phyloP scores from a whole-genome alignment of 2,797 vertebrate genomes.

The Sarcoramphus papa region DNA sequence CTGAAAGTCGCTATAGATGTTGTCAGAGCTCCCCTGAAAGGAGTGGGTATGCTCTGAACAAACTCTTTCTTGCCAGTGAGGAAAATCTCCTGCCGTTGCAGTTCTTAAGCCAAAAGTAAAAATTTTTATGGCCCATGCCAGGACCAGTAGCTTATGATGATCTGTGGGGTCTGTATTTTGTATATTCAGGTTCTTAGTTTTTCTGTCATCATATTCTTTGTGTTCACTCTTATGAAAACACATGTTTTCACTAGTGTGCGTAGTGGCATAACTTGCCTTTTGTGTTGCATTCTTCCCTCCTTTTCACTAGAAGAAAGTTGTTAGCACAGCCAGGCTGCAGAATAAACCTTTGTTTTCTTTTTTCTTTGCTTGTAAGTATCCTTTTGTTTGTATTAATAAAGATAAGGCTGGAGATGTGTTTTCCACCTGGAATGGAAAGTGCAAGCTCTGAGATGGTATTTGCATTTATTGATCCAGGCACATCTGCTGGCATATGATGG shows the following conservation, averaged over 20 bases:
- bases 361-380: neutral
- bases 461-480: constrained; percentile 48
- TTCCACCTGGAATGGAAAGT: constrained; percentile 16
- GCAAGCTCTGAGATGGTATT: neutral
- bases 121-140: neutral
- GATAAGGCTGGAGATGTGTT: neutral
- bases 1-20: neutral
- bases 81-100: neutral
- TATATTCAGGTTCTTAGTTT: neutral
- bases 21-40: neutral
- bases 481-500: constrained; percentile 14
- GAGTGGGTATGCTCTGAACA: neutral
- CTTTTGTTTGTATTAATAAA: constrained; percentile 39
- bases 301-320: neutral
- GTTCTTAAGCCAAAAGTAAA: neutral
- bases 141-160: neutral
- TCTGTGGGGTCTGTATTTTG: neutral
- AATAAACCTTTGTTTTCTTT: neutral
- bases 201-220: neutral
- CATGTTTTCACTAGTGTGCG: neutral
- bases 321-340: neutral
- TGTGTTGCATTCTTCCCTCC: neutral
- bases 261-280: neutral
- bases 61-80: neutral
- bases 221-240: neutral